Base-by-base conservation (phyloP, 1,140 invertebrate species). In the Procambarus virginalis region DNA sequence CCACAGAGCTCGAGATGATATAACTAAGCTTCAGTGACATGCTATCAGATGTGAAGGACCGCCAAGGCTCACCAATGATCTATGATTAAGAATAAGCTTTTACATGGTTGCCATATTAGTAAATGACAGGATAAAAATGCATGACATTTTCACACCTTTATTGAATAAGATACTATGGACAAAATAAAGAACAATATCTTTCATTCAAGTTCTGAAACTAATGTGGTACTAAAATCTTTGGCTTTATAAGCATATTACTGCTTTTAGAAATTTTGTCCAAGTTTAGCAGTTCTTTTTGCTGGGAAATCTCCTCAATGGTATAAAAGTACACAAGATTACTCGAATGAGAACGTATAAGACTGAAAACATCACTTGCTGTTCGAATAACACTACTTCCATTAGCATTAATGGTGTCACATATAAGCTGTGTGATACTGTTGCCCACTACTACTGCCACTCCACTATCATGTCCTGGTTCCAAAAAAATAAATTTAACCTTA, bases 391-490 rank as follows among this genome's bases (percentile, higher is more conserved):
- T 58, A 9, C 9, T 12, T n/a, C 58, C 46, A 46, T 68, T 68
- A 12, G 73, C 17, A 55, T 80, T 79, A 70, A 86, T 79, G 20
- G 76, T 86, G 45, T 86, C 85, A 48, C 85, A 86, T 20, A 86
- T 64, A 20, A 86, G 77, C 45, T 86, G 58, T 22, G 85, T 79
- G n/a, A 86, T 48, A 20, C 73, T 48, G 34, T 79, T 78, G 3
- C 85, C 85, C 10, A 79, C 85, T 10, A 58, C 51, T 48, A 79
- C 85, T 14, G 85, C 85, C 73, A 70, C 51, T 14, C 77, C 77
- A 22, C 17, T 22, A n/a, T 75, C 77, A n/a, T 86, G 85, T 9
- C 76, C 85, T 9, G 85, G 76, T 22, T 86, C 85, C n/a, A 68
- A 68, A 46, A 79, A 86, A n/a, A 86, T 64, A 22, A 76, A 86